These are phyloP conservation scores for Drosophila pachea DNA, from an alignment of 1,140 invertebrate species.

Conservation along the genomic window DNA sequence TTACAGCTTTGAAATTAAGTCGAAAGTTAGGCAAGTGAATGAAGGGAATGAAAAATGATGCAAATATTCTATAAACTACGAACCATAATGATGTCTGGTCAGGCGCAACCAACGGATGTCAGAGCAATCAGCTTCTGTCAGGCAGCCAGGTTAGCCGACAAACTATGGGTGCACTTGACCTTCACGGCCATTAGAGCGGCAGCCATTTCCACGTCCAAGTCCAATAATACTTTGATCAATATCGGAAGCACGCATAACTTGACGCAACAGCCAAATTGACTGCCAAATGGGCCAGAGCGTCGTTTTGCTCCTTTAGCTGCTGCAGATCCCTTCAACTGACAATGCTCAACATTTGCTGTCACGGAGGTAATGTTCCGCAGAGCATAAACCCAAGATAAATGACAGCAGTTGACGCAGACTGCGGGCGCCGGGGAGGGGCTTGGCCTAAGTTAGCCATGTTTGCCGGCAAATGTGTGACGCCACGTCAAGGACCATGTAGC, in stretches of 20 bases:
- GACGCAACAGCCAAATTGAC: slow-evolving; percentile 33
- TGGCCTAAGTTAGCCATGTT: slow-evolving; percentile 29
- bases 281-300: slow-evolving; percentile 42
- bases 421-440: neutral
- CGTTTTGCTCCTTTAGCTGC: slow-evolving; percentile 25
- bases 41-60: too few relatives aligned
- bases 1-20: too few relatives aligned
- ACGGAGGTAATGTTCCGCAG: slow-evolving; percentile 31
- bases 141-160: neutral
- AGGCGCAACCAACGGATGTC: too few relatives aligned
- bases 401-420: slow-evolving; percentile 12
- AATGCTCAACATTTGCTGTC: slow-evolving; percentile 28
- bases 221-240: slow-evolving; percentile 56
- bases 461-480: slow-evolving; percentile 10
- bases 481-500: slow-evolving; percentile 30
- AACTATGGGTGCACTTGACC: slow-evolving; percentile 35
- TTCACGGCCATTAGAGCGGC: slow-evolving; percentile 6
- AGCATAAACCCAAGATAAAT: slow-evolving; percentile 52
- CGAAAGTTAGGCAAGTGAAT: too few relatives aligned
- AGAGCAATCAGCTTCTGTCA: too few relatives aligned
- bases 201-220: neutral
- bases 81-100: too few relatives aligned
- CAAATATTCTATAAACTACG: too few relatives aligned
- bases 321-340: slow-evolving; percentile 5
- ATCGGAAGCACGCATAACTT: slow-evolving; percentile 46